A percentile compares a stretch with the other conserved stretches of the same genome.
Conservation (phyloP, 2,113 vertebrate species). For the Astur gentilis region DNA sequence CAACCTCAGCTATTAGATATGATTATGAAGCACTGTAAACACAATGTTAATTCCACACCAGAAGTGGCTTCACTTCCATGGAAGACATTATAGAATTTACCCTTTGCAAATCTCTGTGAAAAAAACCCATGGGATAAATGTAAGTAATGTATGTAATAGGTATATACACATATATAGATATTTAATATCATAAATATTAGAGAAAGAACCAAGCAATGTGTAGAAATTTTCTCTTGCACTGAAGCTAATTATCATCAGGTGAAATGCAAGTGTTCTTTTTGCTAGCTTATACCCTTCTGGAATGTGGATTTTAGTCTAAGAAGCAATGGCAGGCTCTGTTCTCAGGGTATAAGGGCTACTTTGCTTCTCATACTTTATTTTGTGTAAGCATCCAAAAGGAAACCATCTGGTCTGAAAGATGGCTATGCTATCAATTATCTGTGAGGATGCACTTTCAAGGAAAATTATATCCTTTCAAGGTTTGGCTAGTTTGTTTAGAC, state of each 20-base stretch:
- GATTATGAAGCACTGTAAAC: neutral
- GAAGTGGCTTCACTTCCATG: neutral
- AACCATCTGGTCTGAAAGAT: slow-evolving; percentile 47
- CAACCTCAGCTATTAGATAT: neutral
- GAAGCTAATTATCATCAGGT: slow-evolving; percentile 1
- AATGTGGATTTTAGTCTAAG: neutral
- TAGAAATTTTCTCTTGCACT: neutral
- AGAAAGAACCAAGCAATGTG: neutral
- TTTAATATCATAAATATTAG: neutral
- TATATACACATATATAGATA: neutral
- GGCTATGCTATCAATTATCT: slow-evolving; percentile 40
- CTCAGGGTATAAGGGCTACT: slow-evolving; percentile 19
- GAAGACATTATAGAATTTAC: neutral
- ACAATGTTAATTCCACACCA: neutral
- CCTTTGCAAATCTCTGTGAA: neutral
- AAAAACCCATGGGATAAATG: neutral
- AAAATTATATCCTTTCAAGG: slow-evolving; percentile 27
- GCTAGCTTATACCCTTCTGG: neutral
- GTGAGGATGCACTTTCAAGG: slow-evolving; percentile 28
- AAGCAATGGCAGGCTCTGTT: slow-evolving; percentile 9
- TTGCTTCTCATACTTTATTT: slow-evolving; percentile 22
- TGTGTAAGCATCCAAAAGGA: neutral
- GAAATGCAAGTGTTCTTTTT: neutral
- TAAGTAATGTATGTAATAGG: neutral
- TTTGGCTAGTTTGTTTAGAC: slow-evolving; percentile 23